Evolutionary conservation across 2,888 invertebrate species (phyloP), one percentile per base, ranked within the genome.

Genomic region (Aspidapion aeneum): DNA sequence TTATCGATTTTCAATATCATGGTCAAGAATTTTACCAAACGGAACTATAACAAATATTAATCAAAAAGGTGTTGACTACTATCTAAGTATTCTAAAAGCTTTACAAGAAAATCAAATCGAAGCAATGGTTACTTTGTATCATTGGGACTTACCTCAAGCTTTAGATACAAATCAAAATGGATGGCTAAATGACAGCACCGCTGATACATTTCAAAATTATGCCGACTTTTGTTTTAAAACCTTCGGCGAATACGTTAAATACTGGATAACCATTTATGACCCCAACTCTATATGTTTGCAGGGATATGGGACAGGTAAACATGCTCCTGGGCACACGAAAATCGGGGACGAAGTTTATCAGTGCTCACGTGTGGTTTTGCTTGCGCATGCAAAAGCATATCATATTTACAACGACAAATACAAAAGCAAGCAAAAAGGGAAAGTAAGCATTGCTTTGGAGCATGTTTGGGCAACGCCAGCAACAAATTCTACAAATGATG

Each of bases 221-320:
- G 78, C 86, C 2, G 80, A 82, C 63, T 56, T 86, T 1, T 82
- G 84, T 74, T 86, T 82, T 74, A 79, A 79, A 64, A 78, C 82
- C 63, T 86, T 85, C 68, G 86, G 86, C 35, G 82, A 82, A 69
- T 81, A 80, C 72, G 84, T 86, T 58, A 86, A 87, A 68, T 72
- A 74, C 63, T 90, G 90, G 88, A 85, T 88, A 56, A 90, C 90
- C 0, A 82, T 90, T 68, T 90, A 90, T 72, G 89, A 48, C 9
- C 49, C 49, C 49, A 12, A 9, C 9, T 12, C n/a, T 12, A 48
- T 48, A 48, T 48, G 49, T n/a, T n/a, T 48, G n/a, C n/a, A 48
- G 9, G 49, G 49, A n/a, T 48, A 48, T n/a, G 49, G n/a, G n/a
- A 9, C n/a, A 48, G 49, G n/a, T 48, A 48, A 48, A 48, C 49